Evolutionary conservation across 1,140 invertebrate genomes (phyloP).

Genomic region (Musca domestica): DNA sequence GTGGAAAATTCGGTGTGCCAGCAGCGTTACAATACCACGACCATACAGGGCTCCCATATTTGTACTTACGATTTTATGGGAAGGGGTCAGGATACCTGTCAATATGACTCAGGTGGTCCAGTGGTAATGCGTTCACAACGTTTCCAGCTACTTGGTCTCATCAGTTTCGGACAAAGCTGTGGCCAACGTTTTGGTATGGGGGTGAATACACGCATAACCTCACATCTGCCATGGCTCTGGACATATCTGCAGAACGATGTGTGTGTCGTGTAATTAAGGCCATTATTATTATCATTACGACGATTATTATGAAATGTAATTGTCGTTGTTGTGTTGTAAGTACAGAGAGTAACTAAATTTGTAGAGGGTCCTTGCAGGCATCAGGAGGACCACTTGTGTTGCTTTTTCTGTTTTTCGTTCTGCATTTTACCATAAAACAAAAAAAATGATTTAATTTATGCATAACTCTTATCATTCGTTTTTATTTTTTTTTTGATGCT

Average conservation of each 20-base stretch:
- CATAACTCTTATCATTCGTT: neutral
- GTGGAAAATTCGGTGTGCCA: slow-evolving; percentile 35
- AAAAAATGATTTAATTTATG: slow-evolving; percentile 17
- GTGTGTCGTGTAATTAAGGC: slow-evolving; percentile 34
- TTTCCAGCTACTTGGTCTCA: slow-evolving; percentile 58
- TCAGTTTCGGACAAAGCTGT: slow-evolving; percentile 64
- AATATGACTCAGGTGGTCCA: slow-evolving; percentile 49
- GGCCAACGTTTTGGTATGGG: slow-evolving; percentile 58
- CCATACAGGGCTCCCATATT: slow-evolving; percentile 32
- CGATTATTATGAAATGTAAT: neutral
- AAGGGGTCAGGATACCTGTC: slow-evolving; percentile 43
- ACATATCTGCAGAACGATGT: slow-evolving; percentile 31
- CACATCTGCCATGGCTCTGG: slow-evolving; percentile 66
- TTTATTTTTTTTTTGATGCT: neutral
- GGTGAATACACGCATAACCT: slow-evolving; percentile 67
- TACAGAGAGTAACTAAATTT: neutral
- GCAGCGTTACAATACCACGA: slow-evolving; percentile 31
- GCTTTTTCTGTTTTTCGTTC: neutral
- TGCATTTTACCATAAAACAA: slow-evolving; percentile 11
- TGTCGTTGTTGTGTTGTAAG: neutral
- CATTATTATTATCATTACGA: too few species aligned
- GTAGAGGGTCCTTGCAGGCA: neutral
- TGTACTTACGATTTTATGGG: slow-evolving; percentile 43
- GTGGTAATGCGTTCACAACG: slow-evolving; percentile 33
- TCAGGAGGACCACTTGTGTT: neutral